Evolutionary conservation across 2,797 vertebrate genomes (phyloP).

Genomic region (Schizopygopsis pylzovi): DNA sequence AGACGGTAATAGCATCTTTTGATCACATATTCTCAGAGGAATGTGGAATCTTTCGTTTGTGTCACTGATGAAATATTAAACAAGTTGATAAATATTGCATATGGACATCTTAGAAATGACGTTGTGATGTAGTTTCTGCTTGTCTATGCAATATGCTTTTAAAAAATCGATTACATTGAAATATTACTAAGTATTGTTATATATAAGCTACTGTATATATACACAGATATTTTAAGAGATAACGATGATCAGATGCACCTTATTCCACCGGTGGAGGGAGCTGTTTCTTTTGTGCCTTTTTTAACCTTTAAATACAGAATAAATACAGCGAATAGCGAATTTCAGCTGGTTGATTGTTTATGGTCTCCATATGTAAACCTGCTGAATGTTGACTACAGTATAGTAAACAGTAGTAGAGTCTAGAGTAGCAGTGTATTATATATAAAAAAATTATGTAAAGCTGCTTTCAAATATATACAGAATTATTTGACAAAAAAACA

Average conservation of each 20-base stretch:
- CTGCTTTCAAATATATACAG: not conserved
- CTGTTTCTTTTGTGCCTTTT: constrained; percentile 13
- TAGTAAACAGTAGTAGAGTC: not conserved
- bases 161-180: not conserved
- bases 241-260: not conserved
- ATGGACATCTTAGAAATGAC: not conserved
- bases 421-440: not conserved
- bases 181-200: not conserved
- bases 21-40: constrained; percentile 7
- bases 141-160: not conserved
- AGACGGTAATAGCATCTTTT: not conserved
- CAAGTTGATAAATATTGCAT: constrained; percentile 14
- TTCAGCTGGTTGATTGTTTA: not conserved
- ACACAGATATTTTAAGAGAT: not conserved
- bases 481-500: not conserved
- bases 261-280: constrained; percentile 7
- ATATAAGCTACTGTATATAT: not conserved
- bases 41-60: not conserved
- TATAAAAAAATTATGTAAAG: not conserved
- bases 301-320: not conserved
- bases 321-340: not conserved
- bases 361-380: not conserved
- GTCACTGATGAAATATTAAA: constrained; percentile 34
- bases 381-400: not conserved
- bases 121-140: not conserved